Evolutionary conservation across 2,797 vertebrate species (phyloP).

Genomic region (Brachyrhaphis roseni): DNA sequence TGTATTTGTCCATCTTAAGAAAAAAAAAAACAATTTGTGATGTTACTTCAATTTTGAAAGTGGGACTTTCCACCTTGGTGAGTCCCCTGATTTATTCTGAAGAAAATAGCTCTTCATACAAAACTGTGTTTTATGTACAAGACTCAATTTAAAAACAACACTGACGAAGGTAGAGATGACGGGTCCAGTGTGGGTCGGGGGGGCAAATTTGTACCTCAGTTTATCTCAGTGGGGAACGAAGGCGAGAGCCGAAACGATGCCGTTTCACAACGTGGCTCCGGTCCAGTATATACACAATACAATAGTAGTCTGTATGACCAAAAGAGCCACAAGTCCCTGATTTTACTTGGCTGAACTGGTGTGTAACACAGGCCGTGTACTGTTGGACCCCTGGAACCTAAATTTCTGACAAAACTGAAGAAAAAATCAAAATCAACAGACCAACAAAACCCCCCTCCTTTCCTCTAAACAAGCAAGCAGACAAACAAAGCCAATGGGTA

Average conservation of each 20-base stretch:
- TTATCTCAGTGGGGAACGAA: constrained; percentile 60
- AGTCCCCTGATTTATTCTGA: constrained; percentile 92
- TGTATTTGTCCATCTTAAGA: constrained; percentile 77
- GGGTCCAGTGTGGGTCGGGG: constrained; percentile 69
- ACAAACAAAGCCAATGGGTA: constrained; percentile 54
- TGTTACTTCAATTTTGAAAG: constrained; percentile 83
- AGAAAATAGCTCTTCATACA: constrained; percentile 99
- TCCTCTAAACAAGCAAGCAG: constrained; percentile 32
- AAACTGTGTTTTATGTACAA: constrained; percentile 98
- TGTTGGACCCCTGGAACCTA: constrained; percentile 58
- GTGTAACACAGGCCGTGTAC: constrained; percentile 71
- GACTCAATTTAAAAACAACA: constrained; percentile 90
- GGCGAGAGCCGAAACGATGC: constrained; percentile 63
- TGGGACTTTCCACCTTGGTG: constrained; percentile 86
- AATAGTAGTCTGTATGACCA: constrained; percentile 71
- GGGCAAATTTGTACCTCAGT: constrained; percentile 54
- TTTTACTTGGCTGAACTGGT: constrained; percentile 80
- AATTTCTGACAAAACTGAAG: constrained; percentile 47
- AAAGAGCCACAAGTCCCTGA: constrained; percentile 84
- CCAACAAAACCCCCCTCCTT: constrained; percentile 41
- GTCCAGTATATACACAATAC: constrained; percentile 78
- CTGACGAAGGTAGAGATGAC: constrained; percentile 74
- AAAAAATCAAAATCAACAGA: constrained; percentile 47
- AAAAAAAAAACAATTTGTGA: constrained; percentile 74
- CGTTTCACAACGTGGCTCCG: constrained; percentile 70